Conservation (phyloP, 2,888 invertebrate species). For the Pseudolycoriella hygida region DNA sequence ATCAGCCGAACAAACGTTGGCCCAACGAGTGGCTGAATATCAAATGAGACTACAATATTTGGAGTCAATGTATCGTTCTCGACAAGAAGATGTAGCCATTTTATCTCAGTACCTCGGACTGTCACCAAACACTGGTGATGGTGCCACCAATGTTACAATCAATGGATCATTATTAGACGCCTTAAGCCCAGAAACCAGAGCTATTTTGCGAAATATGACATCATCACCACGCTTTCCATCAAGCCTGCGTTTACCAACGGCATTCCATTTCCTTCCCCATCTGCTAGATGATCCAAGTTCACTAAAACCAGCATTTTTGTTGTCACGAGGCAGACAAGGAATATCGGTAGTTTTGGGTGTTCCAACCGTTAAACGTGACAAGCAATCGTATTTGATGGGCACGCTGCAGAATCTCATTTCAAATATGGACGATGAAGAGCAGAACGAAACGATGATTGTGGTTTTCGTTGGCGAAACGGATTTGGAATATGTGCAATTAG, state of each 20-base stretch:
- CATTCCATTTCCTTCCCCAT: constrained; percentile 76
- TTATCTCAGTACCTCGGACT: constrained; percentile 46
- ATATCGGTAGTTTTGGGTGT: constrained; percentile 68
- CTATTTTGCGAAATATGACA: constrained; percentile 31
- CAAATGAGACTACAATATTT: constrained; percentile 61
- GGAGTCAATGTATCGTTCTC: constrained; percentile 56
- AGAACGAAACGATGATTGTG: constrained; percentile 64
- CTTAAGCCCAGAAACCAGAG: constrained; percentile 29
- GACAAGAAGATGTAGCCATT: constrained; percentile 57
- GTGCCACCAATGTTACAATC: constrained; percentile 10
- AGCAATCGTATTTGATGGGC: constrained; percentile 69
- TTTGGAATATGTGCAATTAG: constrained; percentile 50
- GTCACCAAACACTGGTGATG: constrained; percentile 14
- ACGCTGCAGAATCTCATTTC: constrained; percentile 71
- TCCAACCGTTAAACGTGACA: constrained; percentile 77
- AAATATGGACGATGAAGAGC: constrained; percentile 53
- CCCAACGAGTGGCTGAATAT: constrained; percentile 54
- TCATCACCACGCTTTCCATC: constrained; percentile 31
- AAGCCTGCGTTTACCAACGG: constrained; percentile 52
- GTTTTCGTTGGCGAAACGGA: constrained; percentile 81
- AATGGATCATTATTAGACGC: constrained; percentile 21
- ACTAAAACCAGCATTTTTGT: constrained; percentile 57
- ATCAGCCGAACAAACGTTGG: constrained; percentile 44
- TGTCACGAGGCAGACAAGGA: constrained; percentile 54
- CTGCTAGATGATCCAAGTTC: constrained; percentile 60